phyloP scores from a whole-genome alignment of 2,888 invertebrate genomes.

The Ypsolopha sequella region DNA sequence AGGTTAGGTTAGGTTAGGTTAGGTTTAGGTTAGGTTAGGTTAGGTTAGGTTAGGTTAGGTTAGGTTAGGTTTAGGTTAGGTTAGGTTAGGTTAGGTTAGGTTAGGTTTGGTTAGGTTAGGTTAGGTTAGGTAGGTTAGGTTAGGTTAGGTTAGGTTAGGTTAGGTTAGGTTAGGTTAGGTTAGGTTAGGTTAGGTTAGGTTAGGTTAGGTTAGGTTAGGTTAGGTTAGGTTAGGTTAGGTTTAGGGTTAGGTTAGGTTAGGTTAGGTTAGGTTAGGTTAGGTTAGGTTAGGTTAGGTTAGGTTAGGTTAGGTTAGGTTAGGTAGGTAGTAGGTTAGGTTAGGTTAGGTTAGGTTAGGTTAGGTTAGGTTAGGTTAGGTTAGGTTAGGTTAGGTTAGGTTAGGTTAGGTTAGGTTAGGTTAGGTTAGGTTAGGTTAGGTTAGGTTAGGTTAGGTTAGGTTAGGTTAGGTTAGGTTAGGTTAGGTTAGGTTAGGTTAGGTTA shows the following conservation, averaged over 20 bases:
- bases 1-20: slow-evolving; percentile 18
- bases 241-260: slow-evolving; percentile 17
- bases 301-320: slow-evolving; percentile 17
- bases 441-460: slow-evolving; percentile 17
- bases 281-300: slow-evolving; percentile 13
- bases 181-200: slow-evolving; percentile 14
- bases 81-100: slow-evolving; percentile 16
- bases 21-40: slow-evolving; percentile 15
- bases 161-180: slow-evolving; percentile 15
- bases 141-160: slow-evolving; percentile 13
- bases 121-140: slow-evolving; percentile 14
- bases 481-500: slow-evolving; percentile 10
- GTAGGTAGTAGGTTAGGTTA: slow-evolving; percentile 11
- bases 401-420: slow-evolving; percentile 17
- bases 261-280: slow-evolving; percentile 9
- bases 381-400: slow-evolving; percentile 16
- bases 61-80: slow-evolving; percentile 13
- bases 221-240: slow-evolving; percentile 21
- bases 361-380: slow-evolving; percentile 17
- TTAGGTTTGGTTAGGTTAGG: slow-evolving; percentile 12
- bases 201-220: slow-evolving; percentile 20
- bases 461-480: slow-evolving; percentile 14
- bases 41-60: slow-evolving; percentile 12
- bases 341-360: slow-evolving; percentile 13
- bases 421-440: slow-evolving; percentile 16